Conservation (phyloP, 2,888 invertebrate species). For the Shargacucullia verbasci region DNA sequence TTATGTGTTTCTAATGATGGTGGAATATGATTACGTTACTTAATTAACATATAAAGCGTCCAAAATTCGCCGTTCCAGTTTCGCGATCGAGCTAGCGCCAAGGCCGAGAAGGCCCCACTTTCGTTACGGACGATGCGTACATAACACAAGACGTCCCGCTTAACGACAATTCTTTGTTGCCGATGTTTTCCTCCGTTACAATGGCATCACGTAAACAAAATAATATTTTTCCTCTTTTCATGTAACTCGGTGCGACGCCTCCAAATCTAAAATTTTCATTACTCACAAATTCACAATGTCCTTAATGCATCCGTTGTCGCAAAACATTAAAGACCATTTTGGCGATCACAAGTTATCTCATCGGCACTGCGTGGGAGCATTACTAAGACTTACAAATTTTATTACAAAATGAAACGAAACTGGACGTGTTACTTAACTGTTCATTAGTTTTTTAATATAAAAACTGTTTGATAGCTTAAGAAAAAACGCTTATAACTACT, state of each 20-base stretch:
- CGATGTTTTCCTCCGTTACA: constrained; percentile 34
- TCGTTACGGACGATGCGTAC: constrained; percentile 65
- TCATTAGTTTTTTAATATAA: constrained; percentile 19
- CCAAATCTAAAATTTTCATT: constrained; percentile 19
- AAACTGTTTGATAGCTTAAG: constrained; percentile 17
- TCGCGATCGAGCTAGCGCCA: constrained; percentile 60
- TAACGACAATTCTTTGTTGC: constrained; percentile 45
- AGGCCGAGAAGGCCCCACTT: constrained; percentile 73
- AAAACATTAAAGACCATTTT: constrained; percentile 35
- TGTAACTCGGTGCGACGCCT: constrained; percentile 14
- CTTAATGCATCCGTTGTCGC: constrained; percentile 26
- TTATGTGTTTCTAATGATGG: constrained; percentile 31
- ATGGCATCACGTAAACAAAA: constrained; percentile 16
- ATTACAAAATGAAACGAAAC: constrained; percentile 50
- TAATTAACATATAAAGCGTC: constrained; percentile 54
- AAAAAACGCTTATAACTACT: neutral
- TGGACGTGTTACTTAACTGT: constrained; percentile 39
- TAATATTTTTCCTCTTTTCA: constrained; percentile 21
- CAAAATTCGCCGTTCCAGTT: constrained; percentile 63
- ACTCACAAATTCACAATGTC: constrained; percentile 19
- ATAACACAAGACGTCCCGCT: constrained; percentile 50
- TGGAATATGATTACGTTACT: constrained; percentile 56
- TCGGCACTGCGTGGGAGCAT: constrained; percentile 33
- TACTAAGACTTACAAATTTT: constrained; percentile 37
- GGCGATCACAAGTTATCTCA: constrained; percentile 45